Conservation (phyloP, 2,113 vertebrate genomes). For the Nyctereutes procyonoides region DNA sequence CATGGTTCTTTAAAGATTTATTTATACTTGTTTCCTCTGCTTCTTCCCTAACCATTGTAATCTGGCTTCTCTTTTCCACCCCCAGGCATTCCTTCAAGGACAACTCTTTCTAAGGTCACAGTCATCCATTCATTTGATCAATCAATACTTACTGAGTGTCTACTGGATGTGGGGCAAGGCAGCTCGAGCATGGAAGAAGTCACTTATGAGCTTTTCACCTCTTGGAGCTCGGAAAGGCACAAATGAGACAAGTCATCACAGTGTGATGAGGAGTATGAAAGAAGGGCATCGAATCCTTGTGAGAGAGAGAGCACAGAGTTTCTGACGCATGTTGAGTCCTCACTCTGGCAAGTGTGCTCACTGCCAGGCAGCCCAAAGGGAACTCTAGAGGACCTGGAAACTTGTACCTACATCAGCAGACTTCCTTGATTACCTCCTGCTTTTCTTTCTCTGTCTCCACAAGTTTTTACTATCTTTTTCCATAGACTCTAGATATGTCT, state of each 20-base stretch:
- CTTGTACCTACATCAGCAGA: rapidly evolving
- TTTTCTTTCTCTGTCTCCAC: not conserved
- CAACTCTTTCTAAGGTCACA: not conserved
- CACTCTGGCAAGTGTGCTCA: not conserved
- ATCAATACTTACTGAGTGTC: not conserved
- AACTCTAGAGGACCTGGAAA: not conserved
- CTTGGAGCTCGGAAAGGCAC: not conserved
- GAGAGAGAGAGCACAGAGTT: not conserved
- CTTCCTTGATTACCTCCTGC: not conserved
- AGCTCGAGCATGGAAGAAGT: not conserved
- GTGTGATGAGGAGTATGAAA: no score
- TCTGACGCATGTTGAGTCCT: rapidly evolving
- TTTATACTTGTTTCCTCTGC: not conserved
- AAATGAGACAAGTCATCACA: not conserved
- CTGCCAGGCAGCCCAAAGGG: not conserved
- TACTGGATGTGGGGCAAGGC: not conserved
- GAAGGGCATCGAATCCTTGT: not conserved
- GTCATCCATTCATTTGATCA: not conserved
- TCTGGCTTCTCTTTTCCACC: not conserved
- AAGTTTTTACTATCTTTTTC: not conserved
- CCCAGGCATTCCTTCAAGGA: not conserved
- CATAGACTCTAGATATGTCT: not conserved
- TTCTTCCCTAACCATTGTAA: not conserved
- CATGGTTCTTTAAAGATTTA: not conserved
- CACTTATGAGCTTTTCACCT: not conserved